phyloP scores from a whole-genome alignment of 2,113 vertebrate species.

The Nematolebias whitei region DNA sequence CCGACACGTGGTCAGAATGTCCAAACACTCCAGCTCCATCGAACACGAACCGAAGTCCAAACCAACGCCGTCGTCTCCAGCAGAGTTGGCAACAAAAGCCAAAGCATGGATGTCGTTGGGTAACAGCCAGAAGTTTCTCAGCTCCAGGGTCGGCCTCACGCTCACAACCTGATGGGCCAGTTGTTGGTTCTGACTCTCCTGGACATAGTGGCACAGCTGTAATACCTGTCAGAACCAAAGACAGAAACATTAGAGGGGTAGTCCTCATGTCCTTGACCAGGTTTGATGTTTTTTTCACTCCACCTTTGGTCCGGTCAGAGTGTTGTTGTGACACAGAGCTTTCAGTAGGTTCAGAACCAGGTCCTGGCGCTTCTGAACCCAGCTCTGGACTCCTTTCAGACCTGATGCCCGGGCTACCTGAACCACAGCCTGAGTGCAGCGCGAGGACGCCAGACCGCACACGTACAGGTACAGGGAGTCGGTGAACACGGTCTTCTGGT shows the following conservation, averaged over 20 bases:
- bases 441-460: conserved; percentile 83
- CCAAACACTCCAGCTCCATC: conserved; percentile 83
- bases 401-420: conserved; percentile 59
- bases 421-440: conserved; percentile 77
- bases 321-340: conserved; percentile 73
- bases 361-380: conserved; percentile 80
- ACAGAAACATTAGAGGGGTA: neutral
- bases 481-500: conserved; percentile 78
- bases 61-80: conserved; percentile 51
- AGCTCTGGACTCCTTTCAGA: conserved; percentile 27
- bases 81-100: conserved; percentile 79
- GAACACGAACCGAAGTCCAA: conserved; percentile 88
- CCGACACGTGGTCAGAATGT: conserved; percentile 79
- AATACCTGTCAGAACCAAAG: conserved; percentile 61
- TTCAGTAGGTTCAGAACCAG: conserved; percentile 74
- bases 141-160: conserved; percentile 76
- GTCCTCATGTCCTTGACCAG: neutral
- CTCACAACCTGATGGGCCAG: conserved; percentile 75
- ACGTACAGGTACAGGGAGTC: conserved; percentile 86
- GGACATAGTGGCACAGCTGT: conserved; percentile 85
- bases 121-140: conserved; percentile 86
- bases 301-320: conserved; percentile 87
- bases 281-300: neutral
- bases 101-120: conserved; percentile 82
- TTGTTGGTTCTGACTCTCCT: conserved; percentile 82